phyloP scores from a whole-genome alignment of 2,888 invertebrate species.

The Microplitis deprimator region DNA sequence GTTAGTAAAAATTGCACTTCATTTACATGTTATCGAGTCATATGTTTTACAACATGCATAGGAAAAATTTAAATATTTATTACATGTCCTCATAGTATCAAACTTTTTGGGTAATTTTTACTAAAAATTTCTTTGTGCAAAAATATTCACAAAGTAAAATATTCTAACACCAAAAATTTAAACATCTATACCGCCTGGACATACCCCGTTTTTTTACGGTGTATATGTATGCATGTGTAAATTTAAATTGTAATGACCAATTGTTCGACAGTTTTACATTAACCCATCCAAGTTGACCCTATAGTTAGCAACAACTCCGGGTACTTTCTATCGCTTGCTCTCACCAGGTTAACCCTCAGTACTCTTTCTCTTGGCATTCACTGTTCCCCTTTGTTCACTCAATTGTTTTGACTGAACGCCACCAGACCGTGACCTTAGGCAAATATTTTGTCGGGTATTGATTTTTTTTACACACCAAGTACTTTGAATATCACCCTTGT shows the following conservation, averaged over 20 bases:
- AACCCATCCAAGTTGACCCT: neutral
- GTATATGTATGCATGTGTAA: too few species aligned
- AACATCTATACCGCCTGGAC: too few species aligned
- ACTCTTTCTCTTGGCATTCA: neutral
- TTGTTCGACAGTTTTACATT: neutral
- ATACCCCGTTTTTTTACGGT: too few species aligned
- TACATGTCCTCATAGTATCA: too few species aligned
- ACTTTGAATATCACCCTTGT: neutral
- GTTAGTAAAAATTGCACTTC: too few species aligned
- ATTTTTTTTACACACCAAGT: constrained; percentile 9
- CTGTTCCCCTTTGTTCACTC: constrained; percentile 5
- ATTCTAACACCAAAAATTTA: too few species aligned
- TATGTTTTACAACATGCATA: too few species aligned
- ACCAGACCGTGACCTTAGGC: constrained; percentile 54
- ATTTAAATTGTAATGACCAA: neutral
- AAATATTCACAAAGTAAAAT: too few species aligned
- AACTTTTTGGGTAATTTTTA: too few species aligned
- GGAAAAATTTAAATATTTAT: too few species aligned
- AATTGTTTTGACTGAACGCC: constrained; percentile 58
- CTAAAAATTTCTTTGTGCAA: too few species aligned
- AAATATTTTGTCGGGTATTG: constrained; percentile 33
- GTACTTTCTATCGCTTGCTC: constrained; percentile 19
- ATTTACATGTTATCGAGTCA: too few species aligned
- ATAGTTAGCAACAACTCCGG: constrained; percentile 19
- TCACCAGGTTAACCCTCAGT: constrained; percentile 39